phyloP scores from a whole-genome alignment of 2,113 vertebrate species.

The rat (Rattus norvegicus) region GRCr8 NC_086032.1:53880501-53881000 shows the following conservation, averaged over 20 bases:
- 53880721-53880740: not conserved
- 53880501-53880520: too few relatives aligned
- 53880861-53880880: not conserved
- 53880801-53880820: not conserved
- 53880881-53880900: not conserved
- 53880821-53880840: not conserved
- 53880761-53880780: not conserved
- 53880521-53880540: too few relatives aligned
- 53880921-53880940: not conserved
- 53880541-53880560: too few relatives aligned
- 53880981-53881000: not conserved
- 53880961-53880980: not conserved
- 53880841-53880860: not conserved
- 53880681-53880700: not conserved
- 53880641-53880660: not conserved
- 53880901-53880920: not conserved
- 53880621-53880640: not conserved
- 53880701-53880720: not conserved
- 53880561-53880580: too few relatives aligned
- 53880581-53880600: too few relatives aligned
- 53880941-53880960: not conserved
- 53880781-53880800: not conserved
- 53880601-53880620: conserved; percentile 49
- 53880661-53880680: not conserved
- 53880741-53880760: not conserved